These are phyloP conservation scores for Willisornis vidua DNA, from an alignment of 2,113 vertebrate genomes.

Conservation along the genomic window DNA sequence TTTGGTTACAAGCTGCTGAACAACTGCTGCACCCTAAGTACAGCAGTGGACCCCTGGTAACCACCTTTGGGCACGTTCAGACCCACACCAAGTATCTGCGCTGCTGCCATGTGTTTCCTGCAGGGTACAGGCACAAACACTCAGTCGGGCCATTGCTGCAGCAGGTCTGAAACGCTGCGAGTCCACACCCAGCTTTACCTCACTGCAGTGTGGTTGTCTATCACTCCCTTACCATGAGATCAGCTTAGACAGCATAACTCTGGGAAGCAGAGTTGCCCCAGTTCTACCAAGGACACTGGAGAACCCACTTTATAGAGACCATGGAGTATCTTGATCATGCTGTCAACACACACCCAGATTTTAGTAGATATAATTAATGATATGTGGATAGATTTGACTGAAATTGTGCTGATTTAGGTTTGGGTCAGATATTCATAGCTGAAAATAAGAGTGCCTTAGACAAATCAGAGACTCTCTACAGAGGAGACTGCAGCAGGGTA, in stretches of 20 bases:
- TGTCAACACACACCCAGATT: neutral
- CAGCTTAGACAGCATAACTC: neutral
- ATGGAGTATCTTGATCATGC: neutral
- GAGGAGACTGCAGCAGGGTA: neutral
- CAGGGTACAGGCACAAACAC: rapidly evolving
- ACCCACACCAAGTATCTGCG: rapidly evolving
- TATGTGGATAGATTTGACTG: neutral
- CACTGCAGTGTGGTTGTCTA: rapidly evolving
- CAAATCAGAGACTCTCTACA: neutral
- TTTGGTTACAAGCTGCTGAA: neutral
- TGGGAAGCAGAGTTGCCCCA: neutral
- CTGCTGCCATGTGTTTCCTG: neutral
- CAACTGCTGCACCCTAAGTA: neutral
- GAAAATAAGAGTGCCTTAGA: neutral
- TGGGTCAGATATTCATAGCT: neutral
- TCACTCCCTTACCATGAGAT: neutral
- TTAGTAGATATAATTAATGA: neutral
- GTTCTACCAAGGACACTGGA: neutral
- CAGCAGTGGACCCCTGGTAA: neutral
- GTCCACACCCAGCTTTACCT: neutral
- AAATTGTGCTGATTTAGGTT: neutral
- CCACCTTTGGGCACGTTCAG: neutral
- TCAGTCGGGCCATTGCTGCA: neutral
- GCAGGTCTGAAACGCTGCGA: rapidly evolving
- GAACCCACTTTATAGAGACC: neutral